Base-by-base conservation (phyloP, 1,140 invertebrate species). In the Odontomachus brunneus region DNA sequence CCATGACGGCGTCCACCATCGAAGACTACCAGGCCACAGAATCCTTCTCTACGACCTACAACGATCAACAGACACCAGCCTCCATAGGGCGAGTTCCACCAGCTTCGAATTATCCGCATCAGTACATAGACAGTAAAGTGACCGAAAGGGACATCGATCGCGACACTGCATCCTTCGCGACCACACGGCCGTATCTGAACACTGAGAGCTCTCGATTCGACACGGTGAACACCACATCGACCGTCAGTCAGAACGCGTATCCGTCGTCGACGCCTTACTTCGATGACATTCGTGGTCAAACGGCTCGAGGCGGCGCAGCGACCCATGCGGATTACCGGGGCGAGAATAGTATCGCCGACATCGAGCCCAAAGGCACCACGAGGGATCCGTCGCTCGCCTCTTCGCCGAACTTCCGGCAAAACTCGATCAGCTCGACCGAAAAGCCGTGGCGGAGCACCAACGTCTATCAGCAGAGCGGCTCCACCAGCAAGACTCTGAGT, bases 351-450 rank as follows among this genome's bases (percentile, higher is more conserved):
- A n/a, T n/a, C n/a, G n/a, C n/a, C 0, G 26, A 59, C n/a, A 60
- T 29, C 63, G 88, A 73, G 66, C 17, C 11, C 5, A 84, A 24
- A 55, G 7, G 38, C 9, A 71, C 82, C 1, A 83, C 76, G 0
- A 90, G 86, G 19, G 84, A 73, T 33, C 84, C 87, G 0, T 66
- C 73, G 9, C 88, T 80, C 19, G 74, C 82, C 60, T 63, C 82
- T 11, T 89, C 86, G 33, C 86, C 86, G 57, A 89, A 38, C 57
- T 88, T 86, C 49, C 87, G 87, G 33, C 90, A 89, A 14, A 94
- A 93, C 73, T 87, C 76, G 2, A 86, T 93, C 19, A 89, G 76
- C 17, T 78, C 84, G 1, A 90, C 91, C 0, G 91, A 93, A 29
- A 94, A 93, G 49, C 84, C 93, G 0, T 84, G 62, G 57, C 87